phyloP scores from a whole-genome alignment of 2,113 vertebrate species.

The Rhinogobius similis region DNA sequence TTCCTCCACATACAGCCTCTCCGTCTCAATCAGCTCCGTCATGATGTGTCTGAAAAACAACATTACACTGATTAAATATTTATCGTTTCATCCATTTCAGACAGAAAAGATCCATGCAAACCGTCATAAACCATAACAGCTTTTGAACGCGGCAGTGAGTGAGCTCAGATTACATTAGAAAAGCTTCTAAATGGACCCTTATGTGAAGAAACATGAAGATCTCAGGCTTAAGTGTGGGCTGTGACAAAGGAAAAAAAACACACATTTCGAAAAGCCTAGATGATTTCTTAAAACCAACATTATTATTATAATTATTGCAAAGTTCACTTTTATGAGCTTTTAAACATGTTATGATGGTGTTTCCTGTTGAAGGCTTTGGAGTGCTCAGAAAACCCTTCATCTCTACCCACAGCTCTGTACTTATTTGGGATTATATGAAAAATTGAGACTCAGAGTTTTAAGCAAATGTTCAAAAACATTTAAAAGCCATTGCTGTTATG shows the following conservation, averaged over 20 bases:
- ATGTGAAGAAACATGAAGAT: not conserved
- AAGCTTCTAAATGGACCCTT: not conserved
- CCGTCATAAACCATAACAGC: constrained; percentile 6
- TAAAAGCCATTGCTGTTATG: no score
- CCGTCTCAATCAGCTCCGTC: constrained; percentile 92
- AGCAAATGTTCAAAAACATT: no score
- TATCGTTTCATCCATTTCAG: not conserved
- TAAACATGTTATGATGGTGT: no score
- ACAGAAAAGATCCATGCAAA: constrained; percentile 9
- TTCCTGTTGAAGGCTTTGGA: no score
- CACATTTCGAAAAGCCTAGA: not conserved
- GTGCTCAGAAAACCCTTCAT: no score
- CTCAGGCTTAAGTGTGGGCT: not conserved
- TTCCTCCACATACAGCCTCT: constrained; percentile 92
- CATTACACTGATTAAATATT: not conserved
- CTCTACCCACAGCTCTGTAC: no score
- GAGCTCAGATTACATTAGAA: constrained; percentile 15
- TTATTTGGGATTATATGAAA: no score
- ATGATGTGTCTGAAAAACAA: constrained; percentile 83
- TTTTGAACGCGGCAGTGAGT: not conserved
- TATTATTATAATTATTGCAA: no score
- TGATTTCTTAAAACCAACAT: no score
- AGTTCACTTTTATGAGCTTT: no score
- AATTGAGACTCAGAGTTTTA: no score
- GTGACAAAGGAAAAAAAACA: not conserved